Conservation (phyloP, 2,113 vertebrate genomes). For the Syngnathus scovelli region DNA sequence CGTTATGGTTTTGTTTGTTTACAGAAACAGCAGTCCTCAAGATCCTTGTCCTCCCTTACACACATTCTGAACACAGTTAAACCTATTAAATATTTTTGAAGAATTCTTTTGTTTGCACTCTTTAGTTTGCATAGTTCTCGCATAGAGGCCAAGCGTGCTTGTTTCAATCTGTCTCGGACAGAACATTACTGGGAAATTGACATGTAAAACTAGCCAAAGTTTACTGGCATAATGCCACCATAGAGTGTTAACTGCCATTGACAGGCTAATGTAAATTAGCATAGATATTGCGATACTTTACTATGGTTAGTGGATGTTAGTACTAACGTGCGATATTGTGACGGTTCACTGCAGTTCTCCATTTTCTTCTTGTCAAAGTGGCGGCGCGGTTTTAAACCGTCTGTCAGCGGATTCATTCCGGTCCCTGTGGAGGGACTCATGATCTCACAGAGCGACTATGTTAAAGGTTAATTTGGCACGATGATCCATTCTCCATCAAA, state of each 20-base stretch:
- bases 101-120: not conserved
- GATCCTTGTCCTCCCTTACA: not conserved
- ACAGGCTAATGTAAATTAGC: not conserved
- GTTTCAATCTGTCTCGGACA: not conserved
- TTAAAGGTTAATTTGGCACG: slow-evolving; percentile 57
- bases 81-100: not conserved
- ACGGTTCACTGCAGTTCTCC: not conserved
- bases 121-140: not conserved
- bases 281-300: not conserved
- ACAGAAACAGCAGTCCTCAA: too few relatives aligned
- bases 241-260: not conserved
- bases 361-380: slow-evolving; percentile 10
- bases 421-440: slow-evolving; percentile 12
- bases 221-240: not conserved
- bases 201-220: not conserved
- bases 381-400: not conserved
- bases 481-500: slow-evolving; percentile 41
- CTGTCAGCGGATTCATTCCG: slow-evolving; percentile 16
- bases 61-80: not conserved
- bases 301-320: too few relatives aligned
- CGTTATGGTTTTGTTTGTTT: slow-evolving; percentile 10
- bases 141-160: not conserved
- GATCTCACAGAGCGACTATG: slow-evolving; percentile 20
- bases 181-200: not conserved
- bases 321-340: too few relatives aligned